Conservation (phyloP, 2,113 vertebrate genomes). For the Chloebia gouldiae region DNA sequence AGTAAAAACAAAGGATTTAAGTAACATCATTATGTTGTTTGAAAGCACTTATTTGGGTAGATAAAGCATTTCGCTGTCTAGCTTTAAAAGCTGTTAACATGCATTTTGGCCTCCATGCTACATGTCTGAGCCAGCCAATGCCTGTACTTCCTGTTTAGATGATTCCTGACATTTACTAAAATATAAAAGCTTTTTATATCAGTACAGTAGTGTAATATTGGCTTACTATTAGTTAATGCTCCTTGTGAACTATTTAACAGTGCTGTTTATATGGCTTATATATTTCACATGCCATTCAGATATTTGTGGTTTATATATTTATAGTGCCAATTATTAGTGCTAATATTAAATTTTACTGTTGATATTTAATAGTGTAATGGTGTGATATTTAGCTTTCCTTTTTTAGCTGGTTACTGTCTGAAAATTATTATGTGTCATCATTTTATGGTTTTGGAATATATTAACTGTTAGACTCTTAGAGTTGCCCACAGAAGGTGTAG, state of each 20-base stretch:
- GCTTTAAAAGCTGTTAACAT: not conserved
- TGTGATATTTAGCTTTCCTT: not conserved
- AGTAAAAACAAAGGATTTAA: not conserved
- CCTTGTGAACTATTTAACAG: not conserved
- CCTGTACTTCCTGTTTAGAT: not conserved
- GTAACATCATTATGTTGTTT: not conserved
- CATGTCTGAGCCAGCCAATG: not conserved
- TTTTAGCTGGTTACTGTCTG: not conserved
- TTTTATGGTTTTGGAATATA: not conserved
- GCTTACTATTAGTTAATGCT: not conserved
- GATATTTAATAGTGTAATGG: not conserved
- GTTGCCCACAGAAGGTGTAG: not conserved
- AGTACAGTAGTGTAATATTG: not conserved
- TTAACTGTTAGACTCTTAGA: not conserved
- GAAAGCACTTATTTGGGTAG: not conserved
- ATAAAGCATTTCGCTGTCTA: not conserved
- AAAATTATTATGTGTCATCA: fast-evolving
- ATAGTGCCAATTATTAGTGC: not conserved
- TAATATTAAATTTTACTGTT: not conserved
- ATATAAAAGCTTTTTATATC: not conserved
- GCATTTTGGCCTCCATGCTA: not conserved
- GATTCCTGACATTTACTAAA: not conserved
- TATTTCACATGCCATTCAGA: not conserved
- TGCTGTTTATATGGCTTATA: not conserved
- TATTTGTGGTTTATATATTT: not conserved